Percentiles rank a stretch among this genome's conserved stretches.
Conservation (phyloP, 2,113 vertebrate species). For the Cyrtonyx montezumae region DNA sequence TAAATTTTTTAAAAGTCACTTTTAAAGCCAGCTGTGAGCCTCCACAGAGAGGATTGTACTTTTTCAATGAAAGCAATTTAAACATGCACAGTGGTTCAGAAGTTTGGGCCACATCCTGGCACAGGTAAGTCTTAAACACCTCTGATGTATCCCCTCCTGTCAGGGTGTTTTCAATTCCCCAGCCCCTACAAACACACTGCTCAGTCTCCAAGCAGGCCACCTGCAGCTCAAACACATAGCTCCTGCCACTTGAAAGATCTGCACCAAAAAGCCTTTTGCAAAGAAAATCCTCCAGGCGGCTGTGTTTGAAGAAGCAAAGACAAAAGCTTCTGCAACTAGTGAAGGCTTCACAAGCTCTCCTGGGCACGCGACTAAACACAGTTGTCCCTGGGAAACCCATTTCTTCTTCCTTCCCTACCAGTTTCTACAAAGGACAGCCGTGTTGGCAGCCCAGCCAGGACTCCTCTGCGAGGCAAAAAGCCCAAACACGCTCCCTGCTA, state of each 20-base stretch:
- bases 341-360: neutral
- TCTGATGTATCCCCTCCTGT: neutral
- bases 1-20: neutral
- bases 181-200: neutral
- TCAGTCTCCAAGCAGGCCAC: slow-evolving; percentile 7
- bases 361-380: neutral
- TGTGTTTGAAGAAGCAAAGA: slow-evolving; percentile 49
- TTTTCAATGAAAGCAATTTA: neutral
- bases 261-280: slow-evolving; percentile 34
- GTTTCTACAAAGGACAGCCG: neutral
- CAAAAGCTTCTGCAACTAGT: slow-evolving; percentile 27
- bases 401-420: neutral
- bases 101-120: neutral
- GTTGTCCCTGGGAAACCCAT: neutral
- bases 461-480: neutral
- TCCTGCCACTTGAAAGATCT: slow-evolving; percentile 47
- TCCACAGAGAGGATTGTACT: neutral
- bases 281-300: slow-evolving; percentile 28
- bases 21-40: neutral
- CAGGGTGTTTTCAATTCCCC: neutral
- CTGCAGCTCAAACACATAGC: neutral
- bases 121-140: neutral
- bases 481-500: neutral
- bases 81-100: neutral
- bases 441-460: neutral